Evolutionary conservation across 2,797 vertebrate species (phyloP).

Genomic region (Gymnoscopelus microlampas): DNA sequence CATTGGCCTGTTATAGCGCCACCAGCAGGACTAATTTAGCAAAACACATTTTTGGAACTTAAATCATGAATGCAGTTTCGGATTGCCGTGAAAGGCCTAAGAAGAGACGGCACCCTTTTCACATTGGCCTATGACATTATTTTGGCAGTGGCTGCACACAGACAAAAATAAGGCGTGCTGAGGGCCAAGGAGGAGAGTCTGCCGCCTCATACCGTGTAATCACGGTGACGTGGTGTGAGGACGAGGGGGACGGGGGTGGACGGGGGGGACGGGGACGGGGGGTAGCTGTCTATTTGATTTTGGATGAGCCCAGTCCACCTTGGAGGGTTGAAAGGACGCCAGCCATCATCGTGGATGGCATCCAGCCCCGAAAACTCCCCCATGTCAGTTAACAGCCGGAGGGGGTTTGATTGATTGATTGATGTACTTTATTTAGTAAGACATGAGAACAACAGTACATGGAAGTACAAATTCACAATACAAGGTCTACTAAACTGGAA

Average conservation of each 20-base stretch:
- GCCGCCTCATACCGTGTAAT: conserved; percentile 28
- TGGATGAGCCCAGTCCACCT: conserved; percentile 60
- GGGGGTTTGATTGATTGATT: no score
- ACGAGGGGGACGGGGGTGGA: background rate
- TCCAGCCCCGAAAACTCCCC: conserved; percentile 42
- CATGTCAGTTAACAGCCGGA: conserved; percentile 56
- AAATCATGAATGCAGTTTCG: no score
- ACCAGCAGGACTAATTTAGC: no score
- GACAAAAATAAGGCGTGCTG: background rate
- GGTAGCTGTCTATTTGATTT: conserved; percentile 47
- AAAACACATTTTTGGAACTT: no score
- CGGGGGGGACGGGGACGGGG: conserved; percentile 30
- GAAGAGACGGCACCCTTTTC: no score
- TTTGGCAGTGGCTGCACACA: background rate
- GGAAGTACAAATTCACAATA: no score
- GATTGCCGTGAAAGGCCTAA: no score
- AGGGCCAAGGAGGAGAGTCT: conserved; percentile 18
- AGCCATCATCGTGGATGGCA: conserved; percentile 37
- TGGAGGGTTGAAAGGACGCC: conserved; percentile 39
- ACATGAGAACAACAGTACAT: no score
- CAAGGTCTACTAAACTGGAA: no score
- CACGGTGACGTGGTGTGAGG: conserved; percentile 41
- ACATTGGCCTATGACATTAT: no score
- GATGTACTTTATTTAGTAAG: no score
- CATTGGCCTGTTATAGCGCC: no score